Evolutionary conservation across 2,113 vertebrate genomes (phyloP).

Genomic region (Trematomus loennbergii): DNA sequence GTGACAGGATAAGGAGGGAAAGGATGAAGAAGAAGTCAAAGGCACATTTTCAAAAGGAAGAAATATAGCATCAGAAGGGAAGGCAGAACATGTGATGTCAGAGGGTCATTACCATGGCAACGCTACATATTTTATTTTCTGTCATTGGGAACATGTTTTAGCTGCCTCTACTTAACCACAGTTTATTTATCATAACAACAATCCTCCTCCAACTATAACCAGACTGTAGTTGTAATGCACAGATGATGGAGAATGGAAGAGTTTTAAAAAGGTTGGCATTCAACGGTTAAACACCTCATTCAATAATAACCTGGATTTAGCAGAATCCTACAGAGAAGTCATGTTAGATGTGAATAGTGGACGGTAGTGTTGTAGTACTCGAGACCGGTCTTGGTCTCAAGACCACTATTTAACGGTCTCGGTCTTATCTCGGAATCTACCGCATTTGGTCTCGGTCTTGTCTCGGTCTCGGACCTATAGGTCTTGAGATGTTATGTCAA

Average conservation of each 20-base stretch:
- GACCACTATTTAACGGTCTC: too few species aligned
- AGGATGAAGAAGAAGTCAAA: not conserved
- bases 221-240: not conserved
- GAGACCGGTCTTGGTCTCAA: too few species aligned
- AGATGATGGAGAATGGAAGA: not conserved
- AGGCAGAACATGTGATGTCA: not conserved
- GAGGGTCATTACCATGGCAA: not conserved
- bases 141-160: not conserved
- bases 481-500: too few species aligned
- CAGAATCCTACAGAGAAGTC: too few species aligned
- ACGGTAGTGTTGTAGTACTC: too few species aligned
- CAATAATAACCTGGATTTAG: too few species aligned
- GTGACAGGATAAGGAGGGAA: not conserved
- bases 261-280: too few species aligned
- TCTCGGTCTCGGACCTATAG: too few species aligned
- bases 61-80: not conserved
- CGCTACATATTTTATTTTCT: not conserved
- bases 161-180: not conserved
- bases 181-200: not conserved
- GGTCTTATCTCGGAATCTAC: too few species aligned
- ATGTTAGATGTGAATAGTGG: too few species aligned
- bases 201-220: not conserved
- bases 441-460: too few species aligned
- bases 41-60: conserved; percentile 5
- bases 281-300: too few species aligned